Percentiles rank a stretch among this genome's conserved stretches.
Conservation (phyloP, 2,797 vertebrate genomes). For the Epinephelus malabaricus region DNA sequence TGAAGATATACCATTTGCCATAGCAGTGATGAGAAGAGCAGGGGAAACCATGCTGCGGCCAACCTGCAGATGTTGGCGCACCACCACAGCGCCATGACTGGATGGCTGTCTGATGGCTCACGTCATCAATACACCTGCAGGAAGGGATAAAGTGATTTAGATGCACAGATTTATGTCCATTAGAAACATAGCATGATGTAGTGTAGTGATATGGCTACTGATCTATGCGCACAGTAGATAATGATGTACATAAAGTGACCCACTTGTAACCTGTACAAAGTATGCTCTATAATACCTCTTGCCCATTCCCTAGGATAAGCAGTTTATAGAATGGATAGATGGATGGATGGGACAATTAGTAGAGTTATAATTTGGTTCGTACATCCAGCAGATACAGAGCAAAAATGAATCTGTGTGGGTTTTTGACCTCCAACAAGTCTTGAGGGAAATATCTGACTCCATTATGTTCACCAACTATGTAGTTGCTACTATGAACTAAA, state of each 20-base stretch:
- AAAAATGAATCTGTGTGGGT: no score
- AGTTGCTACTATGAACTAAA: neutral
- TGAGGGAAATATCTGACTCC: neutral
- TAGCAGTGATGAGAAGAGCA: conserved; percentile 71
- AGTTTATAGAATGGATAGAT: neutral
- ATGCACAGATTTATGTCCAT: neutral
- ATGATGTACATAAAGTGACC: neutral
- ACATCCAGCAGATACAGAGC: neutral
- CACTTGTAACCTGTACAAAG: neutral
- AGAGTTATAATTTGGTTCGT: neutral
- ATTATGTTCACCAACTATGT: neutral
- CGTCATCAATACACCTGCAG: conserved; percentile 73
- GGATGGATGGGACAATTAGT: neutral
- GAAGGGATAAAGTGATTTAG: neutral
- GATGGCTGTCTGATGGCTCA: conserved; percentile 64
- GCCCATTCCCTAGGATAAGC: no score
- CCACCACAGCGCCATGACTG: conserved; percentile 74
- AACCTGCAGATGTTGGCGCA: conserved; percentile 50
- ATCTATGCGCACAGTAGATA: neutral
- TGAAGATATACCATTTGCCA: conserved; percentile 71
- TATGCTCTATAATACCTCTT: no score
- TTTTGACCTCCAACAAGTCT: no score
- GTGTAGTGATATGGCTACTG: neutral
- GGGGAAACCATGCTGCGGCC: conserved; percentile 60
- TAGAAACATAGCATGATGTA: neutral